Conservation (phyloP, 2,888 invertebrate species). For the Cheilosia scutellata region DNA sequence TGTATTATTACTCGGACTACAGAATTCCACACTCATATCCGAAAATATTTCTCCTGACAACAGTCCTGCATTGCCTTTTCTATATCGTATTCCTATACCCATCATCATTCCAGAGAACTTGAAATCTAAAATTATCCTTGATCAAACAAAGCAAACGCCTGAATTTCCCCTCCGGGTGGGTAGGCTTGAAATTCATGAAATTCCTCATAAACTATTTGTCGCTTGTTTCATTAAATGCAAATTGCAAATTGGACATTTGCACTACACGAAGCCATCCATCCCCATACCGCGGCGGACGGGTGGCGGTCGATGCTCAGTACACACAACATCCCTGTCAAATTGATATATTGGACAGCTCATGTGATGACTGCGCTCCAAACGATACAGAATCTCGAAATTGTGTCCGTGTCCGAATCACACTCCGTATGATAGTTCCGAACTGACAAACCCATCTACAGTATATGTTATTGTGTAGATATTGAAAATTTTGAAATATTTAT, state of each 20-base stretch:
- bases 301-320: background rate
- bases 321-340: constrained; percentile 54
- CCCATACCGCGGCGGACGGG: background rate
- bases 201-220: constrained; percentile 57
- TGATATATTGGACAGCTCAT: constrained; percentile 70
- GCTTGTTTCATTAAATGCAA: constrained; percentile 57
- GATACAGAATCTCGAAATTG: constrained; percentile 71
- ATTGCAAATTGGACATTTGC: constrained; percentile 55
- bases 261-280: constrained; percentile 12
- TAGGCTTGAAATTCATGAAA: background rate
- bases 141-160: constrained; percentile 1
- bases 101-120: no score
- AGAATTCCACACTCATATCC: no score
- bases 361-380: constrained; percentile 62
- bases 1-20: no score
- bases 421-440: constrained; percentile 41
- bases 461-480: constrained; percentile 45
- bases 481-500: constrained; percentile 75
- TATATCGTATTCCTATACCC: no score
- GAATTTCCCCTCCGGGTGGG: background rate
- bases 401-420: constrained; percentile 68
- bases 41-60: no score
- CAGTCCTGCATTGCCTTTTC: no score
- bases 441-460: constrained; percentile 11
- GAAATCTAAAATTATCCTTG: no score